Evolutionary conservation across 1,140 invertebrate genomes (phyloP).

Genomic region (Calephelis virginiensis): DNA sequence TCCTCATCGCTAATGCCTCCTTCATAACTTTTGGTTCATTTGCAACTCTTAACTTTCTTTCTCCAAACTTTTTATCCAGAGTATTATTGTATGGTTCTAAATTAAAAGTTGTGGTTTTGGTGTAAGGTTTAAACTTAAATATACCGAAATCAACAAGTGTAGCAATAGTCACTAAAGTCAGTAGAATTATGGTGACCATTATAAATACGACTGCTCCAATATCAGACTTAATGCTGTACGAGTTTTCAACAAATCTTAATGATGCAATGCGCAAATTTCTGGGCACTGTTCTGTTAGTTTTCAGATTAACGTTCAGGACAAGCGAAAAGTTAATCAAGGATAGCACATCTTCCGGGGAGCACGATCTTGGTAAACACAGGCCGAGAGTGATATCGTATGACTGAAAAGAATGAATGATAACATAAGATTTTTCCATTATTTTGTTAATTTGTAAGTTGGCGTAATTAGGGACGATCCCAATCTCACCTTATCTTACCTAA

Average conservation of each 20-base stretch:
- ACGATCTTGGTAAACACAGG: conserved; percentile 57
- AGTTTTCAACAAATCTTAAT: conserved; percentile 42
- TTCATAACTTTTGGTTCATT: conserved; percentile 18
- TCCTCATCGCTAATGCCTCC: conserved; percentile 27
- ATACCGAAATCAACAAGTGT: conserved; percentile 54
- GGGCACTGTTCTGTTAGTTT: conserved; percentile 50
- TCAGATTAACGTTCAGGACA: conserved; percentile 65
- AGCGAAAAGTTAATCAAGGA: conserved; percentile 65
- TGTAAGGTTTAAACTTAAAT: conserved; percentile 43
- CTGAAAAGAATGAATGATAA: conserved; percentile 33
- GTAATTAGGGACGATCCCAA: no score
- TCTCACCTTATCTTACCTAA: no score
- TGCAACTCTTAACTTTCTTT: conserved; percentile 8
- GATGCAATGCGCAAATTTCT: conserved; percentile 46
- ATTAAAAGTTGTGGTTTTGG: conserved; percentile 48
- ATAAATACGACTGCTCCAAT: conserved; percentile 46
- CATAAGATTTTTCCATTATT: no score
- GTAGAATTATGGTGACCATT: conserved; percentile 42
- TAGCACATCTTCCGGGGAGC: conserved; percentile 48
- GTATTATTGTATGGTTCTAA: conserved; percentile 49
- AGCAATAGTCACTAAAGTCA: conserved; percentile 43
- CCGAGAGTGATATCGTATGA: conserved; percentile 53
- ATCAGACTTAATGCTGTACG: conserved; percentile 50
- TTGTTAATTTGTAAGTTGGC: no score
- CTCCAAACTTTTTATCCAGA: conserved; percentile 29